Base-by-base conservation (phyloP, 2,797 vertebrate species). In the Psittacula derbiana region DNA sequence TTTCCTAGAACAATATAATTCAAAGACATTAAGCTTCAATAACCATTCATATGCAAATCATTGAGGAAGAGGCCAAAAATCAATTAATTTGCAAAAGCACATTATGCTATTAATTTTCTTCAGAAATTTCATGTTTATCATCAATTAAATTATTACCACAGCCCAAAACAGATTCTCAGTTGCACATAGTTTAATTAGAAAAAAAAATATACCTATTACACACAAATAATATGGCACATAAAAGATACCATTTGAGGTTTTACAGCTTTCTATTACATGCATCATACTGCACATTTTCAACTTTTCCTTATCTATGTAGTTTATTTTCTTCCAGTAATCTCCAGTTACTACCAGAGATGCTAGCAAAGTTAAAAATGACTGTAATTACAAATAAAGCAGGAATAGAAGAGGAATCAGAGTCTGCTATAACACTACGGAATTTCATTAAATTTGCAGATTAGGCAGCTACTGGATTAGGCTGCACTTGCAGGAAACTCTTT, bases 261-360 rank as follows among this genome's bases (percentile, higher is more conserved):
- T 70, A 36, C 36, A 50, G 17, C 50, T 84, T 2, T 2, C 11
- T 19, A 73, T 36, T 13, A 91, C 73, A 61, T 6, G 3, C 10
- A 62, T 58, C 1, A 0, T 21, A 71, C 4, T 61, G 31, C 9
- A 43, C 4, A 3, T 11, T 70, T 92, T 61, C 52, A 64, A 9
- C 13, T 66, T 87, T 25, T 61, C 40, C 31, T 84, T 88, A 52
- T 38, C 43, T 67, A 16, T 8, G 21, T 9, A 44, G 10, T 67
- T 97, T 60, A 71, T 91, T 75, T 93, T 82, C 92, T 73, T 55
- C 86, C 73, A 84, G 82, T 79, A 58, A 96, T 85, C 87, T 96
- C 79, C 61, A 92, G 55, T 58, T 82, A 88, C 31, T 1, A 6
- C 44, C 71, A 95, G 95, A 92, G 60, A 74, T 55, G 50, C 52